A percentile compares a stretch with the other conserved stretches of the same genome.
phyloP scores from a whole-genome alignment of 2,888 invertebrate species.

The Chelonus formosanus region DNA sequence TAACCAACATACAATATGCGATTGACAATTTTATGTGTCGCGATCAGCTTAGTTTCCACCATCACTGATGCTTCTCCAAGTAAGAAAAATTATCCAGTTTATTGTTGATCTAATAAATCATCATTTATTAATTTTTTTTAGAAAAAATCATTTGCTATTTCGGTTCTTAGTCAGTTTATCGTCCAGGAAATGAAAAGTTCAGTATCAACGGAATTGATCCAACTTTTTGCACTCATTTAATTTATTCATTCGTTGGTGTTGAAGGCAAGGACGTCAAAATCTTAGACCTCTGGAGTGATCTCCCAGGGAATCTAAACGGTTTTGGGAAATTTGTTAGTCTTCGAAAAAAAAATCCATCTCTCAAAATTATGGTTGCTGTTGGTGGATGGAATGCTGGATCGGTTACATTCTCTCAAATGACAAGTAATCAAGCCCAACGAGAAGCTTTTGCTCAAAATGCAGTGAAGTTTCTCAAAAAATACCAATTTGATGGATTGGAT shows the following conservation, averaged over 20 bases:
- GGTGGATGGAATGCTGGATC: slow-evolving; percentile 78
- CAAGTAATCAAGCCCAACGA: slow-evolving; percentile 63
- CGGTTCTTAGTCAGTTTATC: slow-evolving; percentile 79
- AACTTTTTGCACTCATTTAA: slow-evolving; percentile 76
- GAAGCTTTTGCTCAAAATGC: slow-evolving; percentile 69
- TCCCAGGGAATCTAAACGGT: slow-evolving; percentile 69
- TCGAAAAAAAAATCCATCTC: slow-evolving; percentile 67
- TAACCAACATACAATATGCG: too few relatives aligned
- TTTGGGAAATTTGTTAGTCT: slow-evolving; percentile 68
- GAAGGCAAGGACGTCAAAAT: slow-evolving; percentile 67
- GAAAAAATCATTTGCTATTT: slow-evolving; percentile 78
- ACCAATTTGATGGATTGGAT: slow-evolving; percentile 76
- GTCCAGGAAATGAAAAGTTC: slow-evolving; percentile 73
- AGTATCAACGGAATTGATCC: slow-evolving; percentile 75
- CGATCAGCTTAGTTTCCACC: too few relatives aligned
- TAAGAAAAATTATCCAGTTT: not conserved
- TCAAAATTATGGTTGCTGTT: slow-evolving; percentile 73
- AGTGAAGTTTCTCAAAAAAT: slow-evolving; percentile 66
- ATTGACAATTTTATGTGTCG: too few relatives aligned
- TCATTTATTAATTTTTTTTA: slow-evolving; percentile 48
- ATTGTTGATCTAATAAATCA: not conserved
- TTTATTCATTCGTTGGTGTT: slow-evolving; percentile 79
- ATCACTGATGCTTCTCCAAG: not conserved
- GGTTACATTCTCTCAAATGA: slow-evolving; percentile 70
- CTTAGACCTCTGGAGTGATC: slow-evolving; percentile 72